A percentile compares a stretch with the other conserved stretches of the same genome.
phyloP scores from a whole-genome alignment of 1,140 invertebrate species.

The Aphis gossypii region DNA sequence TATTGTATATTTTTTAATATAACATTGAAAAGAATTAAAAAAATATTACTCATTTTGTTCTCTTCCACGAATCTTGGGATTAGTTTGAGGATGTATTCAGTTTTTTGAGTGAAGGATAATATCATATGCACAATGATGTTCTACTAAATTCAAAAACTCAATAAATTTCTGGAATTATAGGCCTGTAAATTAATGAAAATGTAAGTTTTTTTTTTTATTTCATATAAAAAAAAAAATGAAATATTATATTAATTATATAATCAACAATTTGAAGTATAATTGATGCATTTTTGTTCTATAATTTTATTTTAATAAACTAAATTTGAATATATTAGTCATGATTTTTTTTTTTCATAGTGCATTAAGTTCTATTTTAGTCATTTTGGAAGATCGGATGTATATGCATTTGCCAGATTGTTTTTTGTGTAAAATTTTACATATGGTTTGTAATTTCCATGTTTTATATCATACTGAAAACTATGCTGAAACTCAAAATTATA shows the following conservation, averaged over 20 bases:
- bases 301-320: background rate
- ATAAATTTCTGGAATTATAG: background rate
- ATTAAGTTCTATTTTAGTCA: too few species aligned
- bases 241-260: too few species aligned
- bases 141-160: background rate
- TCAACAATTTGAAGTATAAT: background rate
- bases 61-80: background rate
- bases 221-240: background rate
- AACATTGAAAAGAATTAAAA: slow-evolving; percentile 14
- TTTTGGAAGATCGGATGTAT: too few species aligned
- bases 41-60: background rate
- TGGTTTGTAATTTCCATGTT: too few species aligned
- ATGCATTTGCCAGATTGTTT: too few species aligned
- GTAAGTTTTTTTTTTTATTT: background rate
- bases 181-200: background rate
- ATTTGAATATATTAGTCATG: background rate
- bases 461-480: too few species aligned
- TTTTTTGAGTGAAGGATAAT: background rate
- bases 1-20: slow-evolving; percentile 41
- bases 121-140: background rate
- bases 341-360: background rate
- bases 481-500: too few species aligned
- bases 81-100: background rate
- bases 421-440: too few species aligned
- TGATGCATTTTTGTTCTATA: background rate